Base-by-base conservation (phyloP, 2,797 vertebrate genomes). In the Brachyalestes nurse region DNA sequence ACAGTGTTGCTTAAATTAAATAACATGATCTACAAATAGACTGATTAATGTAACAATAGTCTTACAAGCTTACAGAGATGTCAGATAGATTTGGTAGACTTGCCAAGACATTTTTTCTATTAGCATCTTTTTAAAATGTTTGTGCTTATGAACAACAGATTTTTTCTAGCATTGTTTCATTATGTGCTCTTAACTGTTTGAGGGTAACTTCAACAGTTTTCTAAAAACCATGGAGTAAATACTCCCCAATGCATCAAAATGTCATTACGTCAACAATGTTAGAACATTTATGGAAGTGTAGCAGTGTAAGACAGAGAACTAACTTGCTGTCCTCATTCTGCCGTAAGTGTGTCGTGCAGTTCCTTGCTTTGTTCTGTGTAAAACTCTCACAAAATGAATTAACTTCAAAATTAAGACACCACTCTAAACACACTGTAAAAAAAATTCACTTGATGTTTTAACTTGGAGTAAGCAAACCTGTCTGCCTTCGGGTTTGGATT, bases 281-380 rank as follows among this genome's bases (percentile, higher is more conserved):
- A 17, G 34, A 65, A 6, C 8, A 38, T 82, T 84, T 65, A 40
- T 80, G 75, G 64, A 53, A 5, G 62, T 40, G 16, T 42, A 40
- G 64, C 17, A 17, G 42, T 73, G 79, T 62, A 67, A 71, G 64
- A 82, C 25, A 75, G 69, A 71, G 21, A 10, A 42, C 12, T 74
- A 72, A 28, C 70, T 60, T 21, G 65, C 51, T 74, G 53, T 83
- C 67, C 77, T 83, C 72, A 80, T 66, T 83, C 47, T 77, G 64
- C 57, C 75, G 60, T 70, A 57, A 28, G 49, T 64, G n/a, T 80
- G 55, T 80, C 61, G 60, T 60, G 58, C 21, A 28, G 60, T 62
- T 62, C 6, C 70, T 55, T n/a, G 64, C 55, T 61, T 16, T 3
- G 61, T 67, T 76, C 51, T 72, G 64, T 74, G 58, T 14, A 34